Evolutionary conservation across 1,140 invertebrate genomes (phyloP), one percentile per base, ranked within the genome.

Genomic region (Tetramorium alpestre): DNA sequence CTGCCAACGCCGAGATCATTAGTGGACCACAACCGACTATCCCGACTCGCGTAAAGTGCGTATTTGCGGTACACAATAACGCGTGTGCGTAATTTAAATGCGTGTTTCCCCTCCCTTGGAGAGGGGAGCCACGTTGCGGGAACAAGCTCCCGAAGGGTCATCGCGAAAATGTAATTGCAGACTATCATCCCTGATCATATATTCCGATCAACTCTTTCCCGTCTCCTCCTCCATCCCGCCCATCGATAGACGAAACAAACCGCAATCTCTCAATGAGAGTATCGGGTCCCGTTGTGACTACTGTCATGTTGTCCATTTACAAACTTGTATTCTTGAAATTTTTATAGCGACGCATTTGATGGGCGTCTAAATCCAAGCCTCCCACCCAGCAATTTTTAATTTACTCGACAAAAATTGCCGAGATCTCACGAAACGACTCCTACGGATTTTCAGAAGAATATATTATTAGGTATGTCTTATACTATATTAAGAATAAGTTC

Each of bases 81-180:
- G 67, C 62, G 49, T 76, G 58, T 73, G 77, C 64, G 84, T 72
- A 89, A 90, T 90, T 90, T 78, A 90, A 90, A 89, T 90, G 78
- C 60, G 51, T 38, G 18, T 44, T 47, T n/a, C 44, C 18, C 18
- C 62, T 28, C 10, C 65, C 13, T 49, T 25, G 10, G 47, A 25
- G 10, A 47, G 49, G 41, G 22, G 18, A 58, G 41, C 47, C 51
- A 51, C 18, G 13, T 2, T 44, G 13, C 13, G 38, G 47, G 3
- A 41, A 85, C 54, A 18, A 33, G 49, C 77, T 85, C 54, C 47
- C 75, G 3, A 85, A 84, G 60, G 87, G 72, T 82, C 70, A 88
- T 90, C 84, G 77, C 25, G 70, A 78, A 73, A 78, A 87, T 88
- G 72, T 90, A 89, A 90, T 90, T 90, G 89, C 87, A 38, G 78